These are phyloP conservation scores for Noctua pronuba DNA, from an alignment of 2,888 invertebrate species.

Conservation along the genomic window DNA sequence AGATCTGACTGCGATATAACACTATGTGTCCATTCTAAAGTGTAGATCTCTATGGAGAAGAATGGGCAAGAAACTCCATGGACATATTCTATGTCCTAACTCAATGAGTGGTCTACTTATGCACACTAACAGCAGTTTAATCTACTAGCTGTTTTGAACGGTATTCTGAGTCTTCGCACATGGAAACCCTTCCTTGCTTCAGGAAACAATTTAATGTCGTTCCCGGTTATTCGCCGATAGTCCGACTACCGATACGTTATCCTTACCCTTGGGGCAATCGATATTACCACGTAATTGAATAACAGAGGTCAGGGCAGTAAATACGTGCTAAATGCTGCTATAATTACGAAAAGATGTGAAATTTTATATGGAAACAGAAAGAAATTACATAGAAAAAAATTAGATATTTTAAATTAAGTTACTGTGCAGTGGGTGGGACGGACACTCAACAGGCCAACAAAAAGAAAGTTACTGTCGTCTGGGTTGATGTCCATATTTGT, in stretches of 20 bases:
- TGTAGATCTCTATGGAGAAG: too few species aligned
- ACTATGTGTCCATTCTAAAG: too few species aligned
- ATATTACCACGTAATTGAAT: constrained; percentile 7
- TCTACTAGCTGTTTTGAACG: not conserved
- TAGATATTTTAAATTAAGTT: too few species aligned
- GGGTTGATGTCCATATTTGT: too few species aligned
- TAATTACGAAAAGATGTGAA: not conserved
- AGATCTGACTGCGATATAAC: too few species aligned
- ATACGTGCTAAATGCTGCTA: not conserved
- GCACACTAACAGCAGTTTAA: not conserved
- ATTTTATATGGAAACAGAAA: not conserved
- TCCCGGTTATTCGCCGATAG: not conserved
- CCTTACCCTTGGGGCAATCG: not conserved
- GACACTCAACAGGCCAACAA: too few species aligned
- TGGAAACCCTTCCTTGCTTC: not conserved
- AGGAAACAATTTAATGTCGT: not conserved
- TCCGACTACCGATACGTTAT: not conserved
- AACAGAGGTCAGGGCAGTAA: not conserved
- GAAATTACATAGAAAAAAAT: too few species aligned
- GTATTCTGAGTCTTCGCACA: not conserved
- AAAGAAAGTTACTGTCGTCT: too few species aligned
- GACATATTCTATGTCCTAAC: too few species aligned
- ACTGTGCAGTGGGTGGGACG: too few species aligned
- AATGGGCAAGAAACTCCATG: too few species aligned
- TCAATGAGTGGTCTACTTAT: not conserved